Evolutionary conservation across 1,140 invertebrate species (phyloP).

Genomic region (Psix sp.): DNA sequence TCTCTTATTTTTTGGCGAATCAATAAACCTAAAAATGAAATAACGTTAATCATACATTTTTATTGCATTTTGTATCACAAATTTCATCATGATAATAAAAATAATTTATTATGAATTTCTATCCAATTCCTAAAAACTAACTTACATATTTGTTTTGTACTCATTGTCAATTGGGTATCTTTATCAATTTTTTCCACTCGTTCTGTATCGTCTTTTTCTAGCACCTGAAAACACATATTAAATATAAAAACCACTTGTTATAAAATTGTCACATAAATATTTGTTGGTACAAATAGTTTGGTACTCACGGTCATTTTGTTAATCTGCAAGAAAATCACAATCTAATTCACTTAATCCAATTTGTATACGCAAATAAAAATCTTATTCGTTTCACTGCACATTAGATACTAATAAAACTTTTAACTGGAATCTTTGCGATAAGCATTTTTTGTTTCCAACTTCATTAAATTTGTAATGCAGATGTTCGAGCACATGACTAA

Average conservation of each 20-base stretch:
- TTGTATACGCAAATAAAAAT: neutral
- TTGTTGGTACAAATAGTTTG: neutral
- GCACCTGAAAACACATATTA: slow-evolving; percentile 15
- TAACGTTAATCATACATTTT: too few species aligned
- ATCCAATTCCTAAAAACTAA: slow-evolving; percentile 1
- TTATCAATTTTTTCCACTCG: slow-evolving; percentile 13
- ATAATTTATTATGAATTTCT: too few species aligned
- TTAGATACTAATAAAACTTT: slow-evolving; percentile 4
- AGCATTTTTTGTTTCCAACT: slow-evolving; percentile 10
- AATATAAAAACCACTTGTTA: neutral
- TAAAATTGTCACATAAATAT: neutral
- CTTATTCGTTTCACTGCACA: neutral
- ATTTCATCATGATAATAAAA: slow-evolving; percentile 6
- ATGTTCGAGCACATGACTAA: slow-evolving; percentile 3
- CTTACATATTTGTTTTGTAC: slow-evolving; percentile 22
- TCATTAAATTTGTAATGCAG: slow-evolving; percentile 23
- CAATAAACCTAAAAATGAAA: slow-evolving; percentile 20
- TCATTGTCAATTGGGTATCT: slow-evolving; percentile 7
- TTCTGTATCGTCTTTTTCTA: slow-evolving; percentile 8
- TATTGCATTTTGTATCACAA: slow-evolving; percentile 2
- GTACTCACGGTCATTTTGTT: slow-evolving; percentile 25
- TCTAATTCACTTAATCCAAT: neutral
- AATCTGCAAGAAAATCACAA: neutral
- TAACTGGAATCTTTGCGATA: slow-evolving; percentile 18
- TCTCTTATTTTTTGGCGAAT: slow-evolving; percentile 10